phyloP scores from a whole-genome alignment of 2,888 invertebrate genomes.

The Tuta absoluta region DNA sequence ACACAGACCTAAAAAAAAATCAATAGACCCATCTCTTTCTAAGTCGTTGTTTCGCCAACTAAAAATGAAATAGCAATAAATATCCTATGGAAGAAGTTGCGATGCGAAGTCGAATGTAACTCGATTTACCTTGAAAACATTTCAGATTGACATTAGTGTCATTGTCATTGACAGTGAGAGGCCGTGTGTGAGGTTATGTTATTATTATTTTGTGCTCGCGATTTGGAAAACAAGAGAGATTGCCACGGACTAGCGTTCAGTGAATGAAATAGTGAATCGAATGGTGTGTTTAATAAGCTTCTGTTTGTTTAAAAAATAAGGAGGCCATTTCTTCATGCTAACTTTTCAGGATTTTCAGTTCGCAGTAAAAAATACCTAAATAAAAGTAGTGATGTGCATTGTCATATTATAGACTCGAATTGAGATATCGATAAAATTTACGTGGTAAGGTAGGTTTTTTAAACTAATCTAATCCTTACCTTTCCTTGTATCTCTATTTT shows the following conservation, averaged over 20 bases:
- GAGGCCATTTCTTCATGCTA: not conserved
- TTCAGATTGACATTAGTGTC: conserved; percentile 11
- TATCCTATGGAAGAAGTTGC: not conserved
- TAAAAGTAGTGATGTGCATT: not conserved
- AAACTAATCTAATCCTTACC: too few relatives aligned
- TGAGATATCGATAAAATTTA: too few relatives aligned
- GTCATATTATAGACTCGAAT: not conserved
- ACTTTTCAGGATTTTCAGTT: too few relatives aligned
- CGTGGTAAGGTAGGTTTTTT: too few relatives aligned
- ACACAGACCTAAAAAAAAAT: not conserved
- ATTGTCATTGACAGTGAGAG: conserved; percentile 22
- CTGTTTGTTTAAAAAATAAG: not conserved
- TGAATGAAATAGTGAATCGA: conserved; percentile 10
- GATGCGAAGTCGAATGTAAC: conserved; percentile 2
- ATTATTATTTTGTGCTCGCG: conserved; percentile 17
- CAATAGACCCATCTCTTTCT: not conserved
- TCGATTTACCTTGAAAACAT: conserved; percentile 15
- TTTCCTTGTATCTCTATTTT: too few relatives aligned
- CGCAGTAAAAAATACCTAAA: too few relatives aligned
- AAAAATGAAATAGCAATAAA: not conserved
- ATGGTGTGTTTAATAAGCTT: not conserved
- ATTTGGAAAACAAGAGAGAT: conserved; percentile 3
- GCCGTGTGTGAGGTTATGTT: conserved; percentile 23
- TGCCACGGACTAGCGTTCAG: not conserved
- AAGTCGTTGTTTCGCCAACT: not conserved